phyloP scores from a whole-genome alignment of 2,888 invertebrate species.

The Lithophane socia region DNA sequence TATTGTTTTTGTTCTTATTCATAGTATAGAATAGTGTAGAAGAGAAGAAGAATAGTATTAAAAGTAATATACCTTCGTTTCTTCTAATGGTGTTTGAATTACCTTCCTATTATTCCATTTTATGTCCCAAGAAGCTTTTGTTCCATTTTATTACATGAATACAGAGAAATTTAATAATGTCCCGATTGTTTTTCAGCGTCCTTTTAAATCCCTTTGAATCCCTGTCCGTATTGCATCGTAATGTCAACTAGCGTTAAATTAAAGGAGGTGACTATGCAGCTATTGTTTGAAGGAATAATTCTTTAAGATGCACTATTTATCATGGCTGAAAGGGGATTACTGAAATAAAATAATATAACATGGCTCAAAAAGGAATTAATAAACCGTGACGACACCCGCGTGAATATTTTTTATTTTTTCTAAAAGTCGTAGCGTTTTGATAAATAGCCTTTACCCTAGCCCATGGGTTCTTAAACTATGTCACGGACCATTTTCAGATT shows the following conservation, averaged over 20 bases:
- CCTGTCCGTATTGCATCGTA: conserved; percentile 1
- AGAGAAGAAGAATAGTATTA: too few species aligned
- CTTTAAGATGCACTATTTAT: conserved; percentile 17
- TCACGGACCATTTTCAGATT: too few species aligned
- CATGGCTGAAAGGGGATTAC: not conserved
- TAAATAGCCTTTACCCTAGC: not conserved
- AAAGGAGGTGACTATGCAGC: conserved; percentile 6
- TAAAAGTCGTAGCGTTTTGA: not conserved
- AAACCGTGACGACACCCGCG: not conserved
- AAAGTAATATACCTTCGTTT: not conserved
- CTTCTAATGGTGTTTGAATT: conserved; percentile 3
- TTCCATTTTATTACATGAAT: conserved; percentile 4
- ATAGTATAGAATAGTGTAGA: too few species aligned
- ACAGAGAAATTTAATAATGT: conserved; percentile 8
- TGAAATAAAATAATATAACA: not conserved
- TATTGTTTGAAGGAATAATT: conserved; percentile 30
- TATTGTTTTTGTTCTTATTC: too few species aligned
- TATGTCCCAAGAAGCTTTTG: not conserved
- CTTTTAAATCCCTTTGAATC: conserved; percentile 6
- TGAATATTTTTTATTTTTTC: not conserved
- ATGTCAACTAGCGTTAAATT: conserved; percentile 16
- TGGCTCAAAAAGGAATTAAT: not conserved
- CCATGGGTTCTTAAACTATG: too few species aligned
- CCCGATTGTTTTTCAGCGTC: conserved; percentile 16
- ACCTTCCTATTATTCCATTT: conserved; percentile 3